phyloP scores from a whole-genome alignment of 2,113 vertebrate species.

The Semnornis frantzii region DNA sequence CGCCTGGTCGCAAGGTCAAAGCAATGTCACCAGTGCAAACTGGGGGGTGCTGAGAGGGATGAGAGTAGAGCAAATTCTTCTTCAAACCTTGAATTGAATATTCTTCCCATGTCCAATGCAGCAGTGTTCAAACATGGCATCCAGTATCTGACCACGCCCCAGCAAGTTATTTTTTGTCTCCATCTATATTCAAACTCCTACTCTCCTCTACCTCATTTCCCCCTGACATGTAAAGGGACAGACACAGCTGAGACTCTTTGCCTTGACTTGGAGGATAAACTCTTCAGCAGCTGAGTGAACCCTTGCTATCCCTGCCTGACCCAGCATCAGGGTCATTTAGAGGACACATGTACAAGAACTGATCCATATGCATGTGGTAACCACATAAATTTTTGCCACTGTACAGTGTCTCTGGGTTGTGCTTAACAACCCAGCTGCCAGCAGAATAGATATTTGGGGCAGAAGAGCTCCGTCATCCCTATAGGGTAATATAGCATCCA shows the following conservation, averaged over 20 bases:
- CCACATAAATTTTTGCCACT: background rate
- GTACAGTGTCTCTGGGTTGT: background rate
- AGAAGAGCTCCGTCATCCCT: background rate
- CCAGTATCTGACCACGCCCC: background rate
- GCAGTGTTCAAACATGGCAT: background rate
- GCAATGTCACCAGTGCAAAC: background rate
- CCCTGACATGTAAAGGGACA: background rate
- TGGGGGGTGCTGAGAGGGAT: accelerated
- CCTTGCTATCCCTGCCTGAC: accelerated
- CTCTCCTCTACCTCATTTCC: background rate
- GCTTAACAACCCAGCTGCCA: background rate
- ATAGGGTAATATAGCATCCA: no score
- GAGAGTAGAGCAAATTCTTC: background rate
- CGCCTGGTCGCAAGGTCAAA: constrained; percentile 44
- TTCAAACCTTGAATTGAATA: background rate
- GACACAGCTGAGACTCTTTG: background rate
- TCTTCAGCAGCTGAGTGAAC: background rate
- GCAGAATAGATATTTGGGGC: background rate
- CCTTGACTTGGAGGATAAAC: background rate
- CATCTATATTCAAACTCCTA: accelerated
- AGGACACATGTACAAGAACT: background rate
- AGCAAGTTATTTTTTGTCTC: background rate
- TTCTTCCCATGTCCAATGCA: background rate
- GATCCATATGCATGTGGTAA: accelerated
- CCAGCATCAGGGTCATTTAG: background rate